Base-by-base conservation (phyloP, 2,888 invertebrate genomes). In the Chymomyza amoena region DNA sequence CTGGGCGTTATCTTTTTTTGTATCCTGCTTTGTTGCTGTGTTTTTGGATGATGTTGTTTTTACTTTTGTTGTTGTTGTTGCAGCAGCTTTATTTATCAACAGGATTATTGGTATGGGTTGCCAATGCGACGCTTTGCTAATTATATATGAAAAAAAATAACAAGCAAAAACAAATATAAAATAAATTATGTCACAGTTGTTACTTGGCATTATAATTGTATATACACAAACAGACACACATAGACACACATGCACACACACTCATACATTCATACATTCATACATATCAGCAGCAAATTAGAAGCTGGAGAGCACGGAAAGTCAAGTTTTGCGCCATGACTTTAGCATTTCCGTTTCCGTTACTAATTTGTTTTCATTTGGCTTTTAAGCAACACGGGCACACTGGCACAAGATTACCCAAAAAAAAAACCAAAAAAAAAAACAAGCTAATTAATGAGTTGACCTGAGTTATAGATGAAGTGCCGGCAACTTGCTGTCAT, bases 271-370 rank as follows among this genome's bases (percentile, higher is more conserved):
- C 32, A 32, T 32, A 32, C 32, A 32, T 1, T 32, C 9, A 32
- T 7, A 32, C 32, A 32, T 9, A 32, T 32, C 9, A 32, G 16
- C 66, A 57, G 10, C 69, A 63, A 54, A 56, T 10, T 66, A 66
- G 56, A 56, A 64, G 67, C 65, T 76, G 60, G 70, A 67, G 64
- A n/a, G 13, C 9, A 54, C 54, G 20, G 54, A 16, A 54, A 45
- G 39, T 45, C 39, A 45, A 45, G 32, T 18, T 56, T n/a, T 56
- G 6, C 56, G 56, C 20, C 20, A 18, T 32, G 54, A 54, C 54
- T 54, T 57, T 72, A 79, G 69, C 73, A 69, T 69, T 83, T 81
- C 86, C 81, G 86, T 69, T 83, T 87, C 86, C 86, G 74, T 70
- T 73, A 62, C 70, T 85, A 85, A 87, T 87, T 87, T 83, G 80